Evolutionary conservation across 2,113 vertebrate species (phyloP).

Genomic region (Melospiza melodia): DNA sequence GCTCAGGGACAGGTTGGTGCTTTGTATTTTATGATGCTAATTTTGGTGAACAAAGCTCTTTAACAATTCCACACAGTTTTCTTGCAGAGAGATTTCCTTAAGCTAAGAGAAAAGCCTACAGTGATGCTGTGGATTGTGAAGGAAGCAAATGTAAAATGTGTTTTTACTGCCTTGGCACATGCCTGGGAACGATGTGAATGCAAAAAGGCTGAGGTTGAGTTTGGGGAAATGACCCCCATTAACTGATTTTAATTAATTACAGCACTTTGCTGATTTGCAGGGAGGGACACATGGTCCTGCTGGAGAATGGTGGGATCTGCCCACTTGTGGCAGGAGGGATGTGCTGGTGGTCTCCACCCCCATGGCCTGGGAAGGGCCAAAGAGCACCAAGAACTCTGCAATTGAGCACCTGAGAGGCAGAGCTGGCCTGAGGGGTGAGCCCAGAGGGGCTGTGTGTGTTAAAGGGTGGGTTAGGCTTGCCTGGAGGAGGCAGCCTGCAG

Average conservation of each 20-base stretch:
- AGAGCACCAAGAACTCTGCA: neutral
- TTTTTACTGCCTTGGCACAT: neutral
- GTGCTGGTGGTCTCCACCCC: too few relatives aligned
- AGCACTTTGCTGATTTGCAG: neutral
- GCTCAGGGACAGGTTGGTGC: neutral
- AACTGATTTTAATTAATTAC: neutral
- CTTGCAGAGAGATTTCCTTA: neutral
- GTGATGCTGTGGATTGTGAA: neutral
- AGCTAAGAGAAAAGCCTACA: neutral
- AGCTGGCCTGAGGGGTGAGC: neutral
- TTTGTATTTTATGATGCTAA: neutral
- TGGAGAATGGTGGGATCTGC: neutral
- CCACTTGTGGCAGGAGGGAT: neutral
- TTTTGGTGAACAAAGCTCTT: neutral
- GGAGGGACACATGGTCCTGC: rapidly evolving
- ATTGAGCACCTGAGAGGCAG: neutral
- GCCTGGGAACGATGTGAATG: rapidly evolving
- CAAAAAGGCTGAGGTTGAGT: neutral
- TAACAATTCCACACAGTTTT: neutral
- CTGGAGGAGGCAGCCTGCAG: neutral
- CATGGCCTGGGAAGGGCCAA: neutral
- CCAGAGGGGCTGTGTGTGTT: neutral
- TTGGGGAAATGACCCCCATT: neutral
- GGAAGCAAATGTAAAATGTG: neutral
- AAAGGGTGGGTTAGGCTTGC: rapidly evolving